Base-by-base conservation (phyloP, 2,113 vertebrate genomes). In the Marmota monax region DNA sequence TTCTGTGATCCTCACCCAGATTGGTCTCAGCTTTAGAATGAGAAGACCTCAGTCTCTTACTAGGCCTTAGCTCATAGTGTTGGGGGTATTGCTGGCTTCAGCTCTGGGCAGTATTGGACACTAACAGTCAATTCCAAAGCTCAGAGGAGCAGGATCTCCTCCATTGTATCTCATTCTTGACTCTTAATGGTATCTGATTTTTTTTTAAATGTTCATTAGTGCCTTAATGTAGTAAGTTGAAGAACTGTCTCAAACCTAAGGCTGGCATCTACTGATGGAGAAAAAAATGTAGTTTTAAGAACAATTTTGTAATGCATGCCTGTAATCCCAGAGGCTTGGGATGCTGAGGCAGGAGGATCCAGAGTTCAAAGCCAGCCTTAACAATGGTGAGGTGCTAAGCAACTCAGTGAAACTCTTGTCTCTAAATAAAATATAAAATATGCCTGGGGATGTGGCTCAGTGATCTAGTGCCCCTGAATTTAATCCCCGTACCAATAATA, bases 181-280 rank as follows among this genome's bases (percentile, higher is more conserved):
- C 27, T 70, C 51, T 93, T 56, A 1, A 22, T 72, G 85, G 23
- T 58, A 4, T 90, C 73, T 51, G 12, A 51, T 51, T 76, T 39
- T 20, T 25, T 78, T 78, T 70, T 89, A 72, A 6, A 58, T 65
- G 37, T 63, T 85, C 16, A 4, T 84, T 87, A 77, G 27, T 53
- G 12, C 20, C 69, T 84, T 87, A 20, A 39, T 91, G 3, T 69
- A 42, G 67, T 89, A 79, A 56, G 17, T 72, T 37, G 27, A 48
- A 93, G 58, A 70, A 22, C 42, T 83, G 7, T 87, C 97, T 96
- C 70, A 90, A 92, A 90, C 48, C 76, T 13, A 4, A 84, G 84
- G 29, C 18, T 76, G 8, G 2, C 84, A 13, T 92, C 56, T 69
- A 69, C 37, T 29, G 42, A 70, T 69, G 48, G n/a, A 69, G 23